phyloP scores from a whole-genome alignment of 2,888 invertebrate genomes.

The Eilema griseolum region DNA sequence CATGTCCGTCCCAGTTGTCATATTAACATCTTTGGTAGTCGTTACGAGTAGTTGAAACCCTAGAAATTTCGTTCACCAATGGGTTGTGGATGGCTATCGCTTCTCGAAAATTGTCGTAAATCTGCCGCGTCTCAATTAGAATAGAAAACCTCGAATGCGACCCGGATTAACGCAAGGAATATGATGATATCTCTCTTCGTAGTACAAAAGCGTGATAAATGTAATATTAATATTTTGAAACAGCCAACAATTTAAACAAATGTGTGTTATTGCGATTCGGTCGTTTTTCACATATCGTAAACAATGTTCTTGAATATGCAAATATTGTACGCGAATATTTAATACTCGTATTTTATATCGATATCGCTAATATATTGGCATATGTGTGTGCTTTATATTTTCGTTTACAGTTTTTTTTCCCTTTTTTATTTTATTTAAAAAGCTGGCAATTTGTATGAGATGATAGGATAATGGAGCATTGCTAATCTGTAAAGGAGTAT shows the following conservation, averaged over 20 bases:
- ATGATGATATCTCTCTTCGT: not conserved
- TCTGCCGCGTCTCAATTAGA: too few relatives aligned
- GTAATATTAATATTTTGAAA: not conserved
- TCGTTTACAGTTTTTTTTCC: not conserved
- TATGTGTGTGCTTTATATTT: not conserved
- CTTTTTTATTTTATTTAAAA: not conserved
- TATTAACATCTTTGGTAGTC: too few relatives aligned
- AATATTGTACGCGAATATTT: slow-evolving; percentile 9
- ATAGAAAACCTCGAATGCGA: too few relatives aligned
- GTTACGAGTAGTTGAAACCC: too few relatives aligned
- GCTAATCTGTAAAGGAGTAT: too few relatives aligned
- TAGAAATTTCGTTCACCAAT: too few relatives aligned
- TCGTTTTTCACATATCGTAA: slow-evolving; percentile 18
- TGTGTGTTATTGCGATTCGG: slow-evolving; percentile 22
- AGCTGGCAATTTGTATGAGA: not conserved
- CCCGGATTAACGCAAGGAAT: too few relatives aligned
- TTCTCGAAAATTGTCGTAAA: too few relatives aligned
- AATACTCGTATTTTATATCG: slow-evolving; percentile 1
- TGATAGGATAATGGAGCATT: not conserved
- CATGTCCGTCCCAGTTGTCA: too few relatives aligned
- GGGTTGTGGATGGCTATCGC: too few relatives aligned
- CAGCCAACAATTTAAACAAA: slow-evolving; percentile 10
- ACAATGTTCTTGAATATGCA: slow-evolving; percentile 12
- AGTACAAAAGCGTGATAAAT: not conserved
- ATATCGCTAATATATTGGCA: not conserved